These are phyloP conservation scores for Corythoichthys haematopterus DNA, from an alignment of 2,113 vertebrate species.

Conservation along the genomic window DNA sequence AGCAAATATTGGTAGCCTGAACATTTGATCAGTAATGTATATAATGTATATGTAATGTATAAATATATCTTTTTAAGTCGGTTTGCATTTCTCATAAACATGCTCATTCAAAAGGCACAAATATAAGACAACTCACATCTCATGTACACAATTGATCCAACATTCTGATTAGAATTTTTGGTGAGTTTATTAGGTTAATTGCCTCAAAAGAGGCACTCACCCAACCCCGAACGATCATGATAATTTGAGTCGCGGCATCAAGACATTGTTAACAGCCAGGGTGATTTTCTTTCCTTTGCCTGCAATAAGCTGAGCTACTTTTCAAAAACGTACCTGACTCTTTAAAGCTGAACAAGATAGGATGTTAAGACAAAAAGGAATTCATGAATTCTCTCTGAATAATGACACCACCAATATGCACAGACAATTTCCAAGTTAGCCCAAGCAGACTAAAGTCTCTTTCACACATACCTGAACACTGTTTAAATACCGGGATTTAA, in stretches of 20 bases:
- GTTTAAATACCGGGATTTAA: too few species aligned
- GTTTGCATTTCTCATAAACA: neutral
- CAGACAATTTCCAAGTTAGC: slow-evolving; percentile 18
- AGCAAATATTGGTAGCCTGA: too few species aligned
- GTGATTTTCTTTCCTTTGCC: slow-evolving; percentile 57
- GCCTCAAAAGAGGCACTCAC: slow-evolving; percentile 53
- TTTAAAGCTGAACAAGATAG: slow-evolving; percentile 36
- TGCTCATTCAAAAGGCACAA: slow-evolving; percentile 14
- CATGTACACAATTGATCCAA: slow-evolving; percentile 69
- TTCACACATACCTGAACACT: too few species aligned
- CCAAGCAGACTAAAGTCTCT: neutral
- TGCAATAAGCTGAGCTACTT: slow-evolving; percentile 49
- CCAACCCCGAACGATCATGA: slow-evolving; percentile 55
- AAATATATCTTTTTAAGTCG: too few species aligned
- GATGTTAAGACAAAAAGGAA: neutral
- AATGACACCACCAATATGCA: slow-evolving; percentile 20
- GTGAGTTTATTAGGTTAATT: slow-evolving; percentile 72
- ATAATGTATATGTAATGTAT: too few species aligned
- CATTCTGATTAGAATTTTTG: slow-evolving; percentile 72
- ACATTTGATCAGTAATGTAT: too few species aligned
- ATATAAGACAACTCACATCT: slow-evolving; percentile 50
- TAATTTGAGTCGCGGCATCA: slow-evolving; percentile 58
- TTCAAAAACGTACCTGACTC: slow-evolving; percentile 55
- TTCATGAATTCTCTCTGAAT: neutral
- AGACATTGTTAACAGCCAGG: slow-evolving; percentile 63